Conservation (phyloP, 2,797 vertebrate genomes). For the Pogoniulus pusillus region DNA sequence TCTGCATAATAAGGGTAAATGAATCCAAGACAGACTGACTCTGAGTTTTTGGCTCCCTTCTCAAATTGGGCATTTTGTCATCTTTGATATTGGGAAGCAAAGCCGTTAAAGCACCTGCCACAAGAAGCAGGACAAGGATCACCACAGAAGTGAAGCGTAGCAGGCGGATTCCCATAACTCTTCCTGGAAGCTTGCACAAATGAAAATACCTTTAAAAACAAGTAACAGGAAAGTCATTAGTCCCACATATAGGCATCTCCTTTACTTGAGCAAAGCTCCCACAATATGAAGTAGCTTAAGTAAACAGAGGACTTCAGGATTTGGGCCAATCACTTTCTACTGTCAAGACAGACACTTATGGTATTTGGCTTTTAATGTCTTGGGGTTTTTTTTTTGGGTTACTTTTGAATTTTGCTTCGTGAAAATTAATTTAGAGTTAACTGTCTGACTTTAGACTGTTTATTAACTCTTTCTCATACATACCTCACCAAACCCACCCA, state of each 20-base stretch:
- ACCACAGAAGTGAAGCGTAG: slow-evolving; percentile 74
- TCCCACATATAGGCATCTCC: background rate
- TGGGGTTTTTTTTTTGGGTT: background rate
- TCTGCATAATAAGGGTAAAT: slow-evolving; percentile 93
- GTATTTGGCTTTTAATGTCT: background rate
- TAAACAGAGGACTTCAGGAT: background rate
- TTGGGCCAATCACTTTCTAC: background rate
- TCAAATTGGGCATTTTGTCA: slow-evolving; percentile 70
- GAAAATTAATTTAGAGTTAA: background rate
- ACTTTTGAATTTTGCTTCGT: background rate
- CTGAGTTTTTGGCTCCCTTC: slow-evolving; percentile 72
- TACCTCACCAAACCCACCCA: background rate
- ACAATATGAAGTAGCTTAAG: background rate
- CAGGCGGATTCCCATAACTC: slow-evolving; percentile 75
- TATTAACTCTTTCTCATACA: background rate
- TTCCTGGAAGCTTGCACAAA: slow-evolving; percentile 78
- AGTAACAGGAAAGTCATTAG: background rate
- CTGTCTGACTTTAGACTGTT: background rate
- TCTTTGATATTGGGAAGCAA: slow-evolving; percentile 80
- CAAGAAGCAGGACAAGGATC: slow-evolving; percentile 76
- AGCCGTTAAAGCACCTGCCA: slow-evolving; percentile 79
- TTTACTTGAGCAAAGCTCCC: background rate
- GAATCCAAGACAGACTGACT: slow-evolving; percentile 65
- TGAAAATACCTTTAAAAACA: slow-evolving; percentile 68
- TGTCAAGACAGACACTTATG: background rate